Base-by-base conservation (phyloP, 2,888 invertebrate genomes). In the Perdita meconis region DNA sequence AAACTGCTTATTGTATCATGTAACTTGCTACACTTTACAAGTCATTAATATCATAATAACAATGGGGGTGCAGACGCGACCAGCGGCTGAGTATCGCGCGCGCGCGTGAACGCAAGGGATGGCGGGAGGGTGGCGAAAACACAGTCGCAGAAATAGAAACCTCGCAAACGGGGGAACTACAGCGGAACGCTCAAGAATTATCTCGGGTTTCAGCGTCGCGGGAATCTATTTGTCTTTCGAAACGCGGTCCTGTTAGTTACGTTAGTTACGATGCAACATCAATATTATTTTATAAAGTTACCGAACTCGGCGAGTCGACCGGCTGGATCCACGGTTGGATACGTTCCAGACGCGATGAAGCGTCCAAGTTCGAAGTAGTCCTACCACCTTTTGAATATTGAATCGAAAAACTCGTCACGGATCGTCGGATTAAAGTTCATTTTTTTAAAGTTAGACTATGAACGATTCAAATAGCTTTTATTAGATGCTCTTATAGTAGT, bases 211-310 rank as follows among this genome's bases (percentile, higher is more conserved):
- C 56, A 72, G 16, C 63, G 38, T 75, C 61, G 60, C 26, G 6
- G 30, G 47, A 22, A 72, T 69, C 70, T 71, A 68, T 71, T 82
- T 78, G 38, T 69, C 71, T 75, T 71, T 44, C 51, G 24, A 55
- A 65, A 66, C 16, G 42, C 34, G n/a, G n/a, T 40, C 26, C 47
- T 34, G 12, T 22, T 47, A 47, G 36, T 22, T 53, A 16, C 56
- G 30, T 16, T 47, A 56, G 38, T 36, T 42, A 60, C 64, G 13
- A 26, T 50, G 38, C 50, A 67, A 60, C 68, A 65, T 68, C 56
- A 77, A 79, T 77, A 77, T 68, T 77, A 68, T 71, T 72, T 79
- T 55, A 77, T 65, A 68, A 64, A 76, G 65, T 78, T 65, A 51
- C 19, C 6, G 47, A 65, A 44, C 26, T 40, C 22, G 47, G 47